These are phyloP conservation scores for Heliconius nattereri DNA, from an alignment of 1,140 invertebrate genomes.

Conservation along the genomic window DNA sequence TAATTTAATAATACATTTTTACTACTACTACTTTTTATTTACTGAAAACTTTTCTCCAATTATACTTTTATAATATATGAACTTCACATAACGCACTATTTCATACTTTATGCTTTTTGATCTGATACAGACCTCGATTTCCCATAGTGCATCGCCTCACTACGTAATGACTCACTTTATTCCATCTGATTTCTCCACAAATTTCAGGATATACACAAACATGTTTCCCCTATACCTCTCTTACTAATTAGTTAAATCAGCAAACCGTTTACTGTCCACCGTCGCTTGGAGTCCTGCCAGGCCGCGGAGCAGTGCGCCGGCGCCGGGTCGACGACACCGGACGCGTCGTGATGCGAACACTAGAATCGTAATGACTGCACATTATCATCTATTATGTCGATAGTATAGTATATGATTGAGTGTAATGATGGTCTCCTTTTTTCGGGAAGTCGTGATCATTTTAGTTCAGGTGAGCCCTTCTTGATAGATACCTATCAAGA, in stretches of 20 bases:
- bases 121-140: no score
- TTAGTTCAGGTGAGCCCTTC: not conserved
- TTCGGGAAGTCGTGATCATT: not conserved
- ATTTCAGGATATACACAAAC: not conserved
- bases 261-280: slow-evolving; percentile 23
- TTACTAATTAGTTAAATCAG: slow-evolving; percentile 14
- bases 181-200: not conserved
- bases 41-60: no score
- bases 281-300: slow-evolving; percentile 61
- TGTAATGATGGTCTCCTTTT: not conserved
- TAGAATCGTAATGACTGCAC: slow-evolving; percentile 33
- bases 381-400: slow-evolving; percentile 28
- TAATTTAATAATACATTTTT: no score
- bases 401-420: not conserved
- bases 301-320: slow-evolving; percentile 42
- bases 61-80: no score
- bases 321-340: slow-evolving; percentile 63
- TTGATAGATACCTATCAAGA: no score
- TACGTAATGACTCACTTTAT: no score
- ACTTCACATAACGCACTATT: no score
- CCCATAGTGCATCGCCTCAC: no score
- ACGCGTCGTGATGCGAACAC: slow-evolving; percentile 42
- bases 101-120: no score
- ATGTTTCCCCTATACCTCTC: not conserved
- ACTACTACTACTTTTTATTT: no score